Conservation (phyloP, 2,797 vertebrate species). For the Sylvilagus floridanus region DNA sequence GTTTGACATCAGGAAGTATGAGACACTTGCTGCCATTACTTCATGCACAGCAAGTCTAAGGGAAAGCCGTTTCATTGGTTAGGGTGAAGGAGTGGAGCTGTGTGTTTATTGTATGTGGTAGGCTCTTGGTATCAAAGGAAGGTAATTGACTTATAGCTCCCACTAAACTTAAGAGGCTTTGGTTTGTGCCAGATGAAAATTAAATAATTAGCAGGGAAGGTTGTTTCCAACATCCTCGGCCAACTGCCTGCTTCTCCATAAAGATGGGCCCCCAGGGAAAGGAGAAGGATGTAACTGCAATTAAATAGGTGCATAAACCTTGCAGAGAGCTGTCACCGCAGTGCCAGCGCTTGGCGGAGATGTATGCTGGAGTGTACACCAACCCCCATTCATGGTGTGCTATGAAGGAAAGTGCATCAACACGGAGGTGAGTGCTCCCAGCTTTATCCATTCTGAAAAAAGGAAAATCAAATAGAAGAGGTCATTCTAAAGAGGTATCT, state of each 20-base stretch:
- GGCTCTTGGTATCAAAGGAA: conserved; percentile 75
- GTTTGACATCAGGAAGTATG: background rate
- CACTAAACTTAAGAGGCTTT: conserved; percentile 84
- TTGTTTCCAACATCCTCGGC: conserved; percentile 84
- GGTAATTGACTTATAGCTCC: conserved; percentile 84
- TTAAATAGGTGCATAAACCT: conserved; percentile 81
- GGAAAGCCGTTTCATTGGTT: background rate
- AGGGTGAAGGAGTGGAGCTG: background rate
- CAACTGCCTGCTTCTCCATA: conserved; percentile 86
- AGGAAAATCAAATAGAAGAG: background rate
- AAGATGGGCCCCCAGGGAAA: conserved; percentile 82
- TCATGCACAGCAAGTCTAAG: background rate
- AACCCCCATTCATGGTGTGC: too few relatives aligned
- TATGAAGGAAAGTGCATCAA: background rate
- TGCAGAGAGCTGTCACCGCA: conserved; percentile 40
- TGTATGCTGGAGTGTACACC: background rate
- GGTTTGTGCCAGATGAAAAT: conserved; percentile 86
- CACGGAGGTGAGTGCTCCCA: background rate
- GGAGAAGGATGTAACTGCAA: conserved; percentile 82
- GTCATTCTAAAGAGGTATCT: background rate
- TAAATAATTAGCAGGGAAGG: conserved; percentile 87
- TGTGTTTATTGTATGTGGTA: conserved; percentile 64
- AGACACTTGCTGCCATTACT: background rate
- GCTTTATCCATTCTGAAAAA: background rate
- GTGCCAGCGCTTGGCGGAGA: conserved; percentile 7